phyloP scores from a whole-genome alignment of 2,113 vertebrate genomes.

The Cryptomyrus ogoouensis region DNA sequence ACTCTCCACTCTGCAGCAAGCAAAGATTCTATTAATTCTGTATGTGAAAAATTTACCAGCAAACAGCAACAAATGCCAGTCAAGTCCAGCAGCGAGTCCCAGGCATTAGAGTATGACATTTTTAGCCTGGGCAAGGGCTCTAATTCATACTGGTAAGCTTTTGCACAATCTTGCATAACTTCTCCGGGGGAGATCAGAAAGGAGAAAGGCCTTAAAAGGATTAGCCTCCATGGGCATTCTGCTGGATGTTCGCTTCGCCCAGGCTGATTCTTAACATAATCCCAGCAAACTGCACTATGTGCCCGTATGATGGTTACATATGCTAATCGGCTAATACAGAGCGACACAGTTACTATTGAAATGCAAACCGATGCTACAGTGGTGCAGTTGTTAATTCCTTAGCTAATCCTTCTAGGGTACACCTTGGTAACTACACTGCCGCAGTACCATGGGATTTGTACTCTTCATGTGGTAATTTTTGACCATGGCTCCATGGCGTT shows the following conservation, averaged over 20 bases:
- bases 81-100: neutral
- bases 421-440: neutral
- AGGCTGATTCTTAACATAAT: neutral
- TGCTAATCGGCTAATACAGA: neutral
- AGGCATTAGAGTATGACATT: neutral
- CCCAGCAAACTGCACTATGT: neutral
- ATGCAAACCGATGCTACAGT: neutral
- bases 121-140: neutral
- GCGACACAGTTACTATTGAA: neutral
- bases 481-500: neutral
- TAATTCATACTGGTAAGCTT: neutral
- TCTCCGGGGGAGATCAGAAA: neutral
- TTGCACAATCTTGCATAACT: neutral
- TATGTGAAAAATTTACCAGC: neutral
- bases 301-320: neutral
- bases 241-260: neutral
- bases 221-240: neutral
- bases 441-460: neutral
- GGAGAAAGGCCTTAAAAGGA: neutral
- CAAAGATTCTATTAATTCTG: neutral
- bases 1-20: neutral
- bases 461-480: neutral
- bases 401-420: neutral
- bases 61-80: neutral
- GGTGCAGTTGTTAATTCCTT: neutral